Evolutionary conservation across 2,113 vertebrate genomes (phyloP), one percentile per base, ranked within the genome.

Genomic region (Lagopus leucura): DNA sequence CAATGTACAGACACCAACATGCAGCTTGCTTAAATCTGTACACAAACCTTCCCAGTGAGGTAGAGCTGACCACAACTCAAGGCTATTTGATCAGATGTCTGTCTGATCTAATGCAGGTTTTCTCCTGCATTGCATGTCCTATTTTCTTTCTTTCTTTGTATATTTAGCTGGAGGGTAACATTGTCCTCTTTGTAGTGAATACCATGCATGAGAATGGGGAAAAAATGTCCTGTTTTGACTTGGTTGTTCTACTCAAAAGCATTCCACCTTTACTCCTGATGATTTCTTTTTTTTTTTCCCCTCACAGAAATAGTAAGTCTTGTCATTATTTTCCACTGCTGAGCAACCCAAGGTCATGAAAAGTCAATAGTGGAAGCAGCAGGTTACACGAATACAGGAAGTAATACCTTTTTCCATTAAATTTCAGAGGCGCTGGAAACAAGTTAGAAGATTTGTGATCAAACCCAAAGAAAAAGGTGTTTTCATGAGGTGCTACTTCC

Each of bases 191-290:
- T 34, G 7, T 65, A n/a, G 34, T 76, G 36, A 86, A 48, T 40
- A 86, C 38, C 0, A 1, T 7, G 21, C 11, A 30, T 3, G 10
- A 28, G 2, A 60, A 13, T 34, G 6, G 8, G 27, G 71, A 19
- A 45, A 74, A 91, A 81, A 45, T 9, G 18, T 36, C n/a, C 42
- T 54, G 3, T 67, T 71, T 8, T 47, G 52, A 20, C 27, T 71
- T 58, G 40, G 27, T 55, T 52, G 28, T 58, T 83, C 42, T 38
- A 3, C 79, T 82, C 57, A 8, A 4, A 18, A 20, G 20, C 13
- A 8, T 16, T 75, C 27, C 40, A 10, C 27, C 1, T 40, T 40
- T 55, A 15, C 50, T 72, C 27, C 32, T 34, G 20, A 15, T 60
- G 2, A 58, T 75, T 54, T 54, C 27, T 54, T 0, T 47, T 71